These are phyloP conservation scores for Herpetotheres cachinnans DNA, from an alignment of 2,113 vertebrate species.

Conservation along the genomic window DNA sequence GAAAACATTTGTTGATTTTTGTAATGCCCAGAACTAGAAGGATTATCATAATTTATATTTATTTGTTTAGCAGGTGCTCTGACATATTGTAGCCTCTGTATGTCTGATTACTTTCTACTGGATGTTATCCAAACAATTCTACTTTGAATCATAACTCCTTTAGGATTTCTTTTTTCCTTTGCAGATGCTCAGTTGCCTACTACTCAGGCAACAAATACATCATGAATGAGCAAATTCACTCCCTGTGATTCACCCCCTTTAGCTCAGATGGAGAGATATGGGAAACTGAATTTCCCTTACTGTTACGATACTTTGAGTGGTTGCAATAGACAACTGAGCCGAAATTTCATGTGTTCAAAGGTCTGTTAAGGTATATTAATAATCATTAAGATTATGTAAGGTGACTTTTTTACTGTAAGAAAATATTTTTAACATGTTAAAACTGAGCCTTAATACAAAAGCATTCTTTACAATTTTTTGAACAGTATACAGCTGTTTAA, in stretches of 20 bases:
- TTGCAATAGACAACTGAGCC: neutral
- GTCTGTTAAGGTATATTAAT: neutral
- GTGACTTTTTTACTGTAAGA: neutral
- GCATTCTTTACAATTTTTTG: neutral
- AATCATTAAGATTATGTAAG: neutral
- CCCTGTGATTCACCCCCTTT: neutral
- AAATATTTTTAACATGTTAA: neutral
- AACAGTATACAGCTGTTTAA: conserved; percentile 41
- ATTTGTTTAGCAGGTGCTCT: neutral
- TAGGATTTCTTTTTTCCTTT: neutral
- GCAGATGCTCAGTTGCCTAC: neutral
- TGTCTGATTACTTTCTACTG: neutral
- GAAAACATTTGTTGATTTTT: neutral
- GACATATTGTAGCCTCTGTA: neutral
- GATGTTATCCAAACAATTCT: neutral
- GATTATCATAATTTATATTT: neutral
- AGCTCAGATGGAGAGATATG: neutral
- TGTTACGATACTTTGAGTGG: neutral
- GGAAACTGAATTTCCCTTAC: neutral
- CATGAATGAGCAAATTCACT: neutral
- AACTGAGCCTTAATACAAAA: neutral
- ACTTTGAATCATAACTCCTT: neutral
- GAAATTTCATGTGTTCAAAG: neutral
- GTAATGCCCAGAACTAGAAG: neutral
- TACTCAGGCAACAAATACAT: neutral